Conservation (phyloP, 53 echinoderm and acorn worm genomes). For the Crossaster papposus region DNA sequence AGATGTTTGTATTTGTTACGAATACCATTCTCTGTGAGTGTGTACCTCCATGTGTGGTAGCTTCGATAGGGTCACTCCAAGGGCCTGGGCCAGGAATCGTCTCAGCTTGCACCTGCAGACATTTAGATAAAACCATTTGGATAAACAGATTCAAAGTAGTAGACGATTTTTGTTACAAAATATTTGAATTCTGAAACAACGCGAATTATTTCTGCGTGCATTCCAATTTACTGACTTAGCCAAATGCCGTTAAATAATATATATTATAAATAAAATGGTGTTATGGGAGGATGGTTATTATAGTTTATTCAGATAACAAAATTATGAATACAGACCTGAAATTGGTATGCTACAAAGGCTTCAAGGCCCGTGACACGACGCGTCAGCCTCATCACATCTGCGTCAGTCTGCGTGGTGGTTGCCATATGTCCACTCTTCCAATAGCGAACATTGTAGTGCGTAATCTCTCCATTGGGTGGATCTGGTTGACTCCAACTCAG, state of each 20-base stretch:
- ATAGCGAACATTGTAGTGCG: slow-evolving; percentile 2
- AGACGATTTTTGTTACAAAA: not conserved
- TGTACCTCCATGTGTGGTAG: not conserved
- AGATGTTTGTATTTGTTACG: not conserved
- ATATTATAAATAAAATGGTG: not conserved
- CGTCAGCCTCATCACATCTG: not conserved
- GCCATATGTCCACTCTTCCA: not conserved
- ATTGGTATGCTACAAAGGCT: not conserved
- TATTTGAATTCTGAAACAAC: not conserved
- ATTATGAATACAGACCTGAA: not conserved
- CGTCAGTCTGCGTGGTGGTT: not conserved
- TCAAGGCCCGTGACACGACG: not conserved
- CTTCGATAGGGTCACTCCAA: not conserved
- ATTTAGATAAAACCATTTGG: not conserved
- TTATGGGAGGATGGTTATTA: no score
- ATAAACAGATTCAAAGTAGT: not conserved
- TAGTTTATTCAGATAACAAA: not conserved
- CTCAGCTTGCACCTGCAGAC: not conserved
- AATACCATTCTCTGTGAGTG: not conserved
- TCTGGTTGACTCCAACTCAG: not conserved
- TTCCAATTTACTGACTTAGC: no score
- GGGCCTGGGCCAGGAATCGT: not conserved
- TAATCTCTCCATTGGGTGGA: slow-evolving; percentile 12
- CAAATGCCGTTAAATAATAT: not conserved
- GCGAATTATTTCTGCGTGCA: no score